Evolutionary conservation across 53 echinoderm and acorn worm genomes (phyloP), one percentile per base, ranked within the genome.

Genomic region (Holothuria scabra): DNA sequence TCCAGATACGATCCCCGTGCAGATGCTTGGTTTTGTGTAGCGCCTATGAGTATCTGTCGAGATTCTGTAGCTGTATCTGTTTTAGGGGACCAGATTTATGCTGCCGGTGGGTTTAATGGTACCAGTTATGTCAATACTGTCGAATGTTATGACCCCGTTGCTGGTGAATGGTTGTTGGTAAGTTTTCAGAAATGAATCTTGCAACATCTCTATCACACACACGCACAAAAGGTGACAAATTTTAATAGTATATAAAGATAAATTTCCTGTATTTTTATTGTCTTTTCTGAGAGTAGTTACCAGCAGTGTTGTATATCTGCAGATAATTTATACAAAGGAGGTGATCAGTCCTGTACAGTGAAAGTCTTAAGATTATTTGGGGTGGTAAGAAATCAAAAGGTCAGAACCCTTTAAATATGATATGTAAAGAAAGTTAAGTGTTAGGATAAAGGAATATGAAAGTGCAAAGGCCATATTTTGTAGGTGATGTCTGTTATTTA

Each of bases 11-110:
- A 99, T 74, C 99, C 99, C 0, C 76, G 99, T 30, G 89, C 93
- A 0, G 99, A 99, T 32, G 75, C 91, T 18, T 99, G 99, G 99
- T 94, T 91, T 59, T 86, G 84, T 23, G 91, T 99, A 29, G 80
- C 99, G 10, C 91, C 99, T 8, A 99, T 99, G 99, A 95, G 87
- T 56, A 78, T 95, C 55, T 99, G 99, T 60, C 87, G 99, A 13
- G 99, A 99, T 57, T 95, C 99, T 1, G 99, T 99, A 16, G 99
- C 95, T 12, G 93, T 95, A 56, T 89, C 95, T 5, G 95, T 99
- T 19, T 85, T 99, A 5, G 99, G 99, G 8, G 95, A 95, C 56
- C 95, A 92, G 25, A 72, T 99, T 28, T 99, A 92, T 89, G 99
- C 99, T 12, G 99, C 95, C 62, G 99, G 99, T 9, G 99, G 99